Percentiles rank a stretch among this genome's conserved stretches.
These are phyloP conservation scores for Schizaphis graminum DNA, from an alignment of 2,888 invertebrate genomes.

Conservation along the genomic window DNA sequence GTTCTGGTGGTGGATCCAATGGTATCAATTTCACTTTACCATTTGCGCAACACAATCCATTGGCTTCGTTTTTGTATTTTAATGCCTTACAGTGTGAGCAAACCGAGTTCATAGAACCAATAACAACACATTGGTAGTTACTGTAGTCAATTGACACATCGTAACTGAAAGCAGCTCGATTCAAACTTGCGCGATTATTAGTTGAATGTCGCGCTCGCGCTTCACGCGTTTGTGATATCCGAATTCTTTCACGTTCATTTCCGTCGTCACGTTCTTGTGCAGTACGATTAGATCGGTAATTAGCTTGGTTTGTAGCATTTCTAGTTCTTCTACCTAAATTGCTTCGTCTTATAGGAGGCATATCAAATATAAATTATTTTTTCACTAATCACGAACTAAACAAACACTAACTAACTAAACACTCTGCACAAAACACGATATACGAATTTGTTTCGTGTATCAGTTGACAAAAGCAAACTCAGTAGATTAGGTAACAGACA, in stretches of 20 bases:
- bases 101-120: constrained; percentile 30
- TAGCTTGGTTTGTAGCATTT: too few relatives aligned
- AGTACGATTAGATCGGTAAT: too few relatives aligned
- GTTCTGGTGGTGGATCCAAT: too few relatives aligned
- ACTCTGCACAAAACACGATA: constrained; percentile 33
- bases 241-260: background rate
- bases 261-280: background rate
- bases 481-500: background rate
- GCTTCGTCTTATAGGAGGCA: background rate
- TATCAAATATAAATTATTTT: constrained; percentile 11
- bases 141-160: too few relatives aligned
- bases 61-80: constrained; percentile 35
- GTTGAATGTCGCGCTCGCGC: background rate
- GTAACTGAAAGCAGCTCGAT: background rate
- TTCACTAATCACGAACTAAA: constrained; percentile 12
- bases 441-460: constrained; percentile 15
- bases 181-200: constrained; percentile 13
- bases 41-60: constrained; percentile 50
- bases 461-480: background rate
- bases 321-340: background rate
- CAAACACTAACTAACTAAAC: constrained; percentile 11
- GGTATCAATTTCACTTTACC: constrained; percentile 41
- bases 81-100: constrained; percentile 34
- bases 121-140: background rate
- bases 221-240: constrained; percentile 8